phyloP scores from a whole-genome alignment of 2,797 vertebrate species.

The Cynopterus sphinx region DNA sequence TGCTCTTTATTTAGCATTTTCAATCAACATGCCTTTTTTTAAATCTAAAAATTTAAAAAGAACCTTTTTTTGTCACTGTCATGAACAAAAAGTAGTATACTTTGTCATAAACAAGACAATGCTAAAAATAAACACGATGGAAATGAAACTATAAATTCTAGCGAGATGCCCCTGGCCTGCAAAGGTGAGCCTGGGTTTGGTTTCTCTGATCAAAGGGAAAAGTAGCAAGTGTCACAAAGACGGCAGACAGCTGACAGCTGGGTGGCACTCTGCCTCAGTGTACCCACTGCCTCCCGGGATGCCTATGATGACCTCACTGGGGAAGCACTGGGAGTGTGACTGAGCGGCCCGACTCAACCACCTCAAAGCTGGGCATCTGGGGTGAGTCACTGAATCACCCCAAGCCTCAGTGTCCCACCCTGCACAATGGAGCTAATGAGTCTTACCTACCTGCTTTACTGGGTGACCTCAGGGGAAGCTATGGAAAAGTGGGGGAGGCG shows the following conservation, averaged over 20 bases:
- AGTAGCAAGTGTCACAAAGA: background rate
- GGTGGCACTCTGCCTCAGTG: fast-evolving
- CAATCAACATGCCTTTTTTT: background rate
- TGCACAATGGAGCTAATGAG: background rate
- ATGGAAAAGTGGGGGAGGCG: background rate
- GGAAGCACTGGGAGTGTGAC: background rate
- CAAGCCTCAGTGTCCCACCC: constrained; percentile 23
- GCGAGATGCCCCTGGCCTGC: background rate
- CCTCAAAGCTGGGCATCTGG: background rate
- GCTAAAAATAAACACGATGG: background rate
- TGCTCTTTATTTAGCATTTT: background rate
- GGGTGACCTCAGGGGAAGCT: background rate
- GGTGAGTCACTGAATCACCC: background rate
- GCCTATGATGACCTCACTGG: background rate
- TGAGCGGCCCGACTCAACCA: background rate
- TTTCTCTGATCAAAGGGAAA: background rate
- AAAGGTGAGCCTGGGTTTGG: background rate
- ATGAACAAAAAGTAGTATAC: background rate
- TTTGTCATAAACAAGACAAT: background rate
- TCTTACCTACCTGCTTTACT: background rate
- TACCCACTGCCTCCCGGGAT: background rate
- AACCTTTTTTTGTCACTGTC: background rate
- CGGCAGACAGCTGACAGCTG: fast-evolving
- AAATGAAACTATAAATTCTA: background rate
- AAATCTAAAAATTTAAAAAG: background rate